phyloP scores from a whole-genome alignment of 2,888 invertebrate genomes.

The Diloba caeruleocephala region DNA sequence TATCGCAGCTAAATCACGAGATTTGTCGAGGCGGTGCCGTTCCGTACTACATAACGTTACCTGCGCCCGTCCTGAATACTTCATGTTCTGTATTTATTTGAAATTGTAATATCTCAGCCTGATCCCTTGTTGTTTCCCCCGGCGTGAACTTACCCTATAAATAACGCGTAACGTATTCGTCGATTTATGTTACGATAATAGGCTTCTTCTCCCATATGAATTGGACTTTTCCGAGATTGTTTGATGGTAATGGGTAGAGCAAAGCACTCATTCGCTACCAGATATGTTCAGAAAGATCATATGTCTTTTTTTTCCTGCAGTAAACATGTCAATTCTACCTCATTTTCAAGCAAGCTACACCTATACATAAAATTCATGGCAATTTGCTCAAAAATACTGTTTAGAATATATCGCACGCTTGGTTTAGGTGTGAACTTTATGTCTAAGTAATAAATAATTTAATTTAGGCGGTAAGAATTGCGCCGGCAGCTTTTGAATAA shows the following conservation, averaged over 20 bases:
- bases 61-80: slow-evolving; percentile 86
- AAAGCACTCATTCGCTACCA: slow-evolving; percentile 27
- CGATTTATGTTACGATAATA: slow-evolving; percentile 81
- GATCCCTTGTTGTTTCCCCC: slow-evolving; percentile 84
- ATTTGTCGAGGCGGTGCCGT: slow-evolving; percentile 85
- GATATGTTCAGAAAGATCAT: slow-evolving; percentile 16
- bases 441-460: slow-evolving; percentile 28
- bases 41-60: slow-evolving; percentile 86
- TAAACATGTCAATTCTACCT: slow-evolving; percentile 27
- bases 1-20: slow-evolving; percentile 87
- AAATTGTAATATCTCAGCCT: slow-evolving; percentile 87
- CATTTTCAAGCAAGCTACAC: slow-evolving; percentile 30
- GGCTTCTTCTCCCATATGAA: slow-evolving; percentile 70
- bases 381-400: slow-evolving; percentile 43
- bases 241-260: slow-evolving; percentile 43
- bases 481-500: slow-evolving; percentile 37
- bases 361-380: slow-evolving; percentile 42
- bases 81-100: slow-evolving; percentile 88
- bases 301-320: slow-evolving; percentile 19
- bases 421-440: slow-evolving; percentile 40
- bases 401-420: slow-evolving; percentile 51
- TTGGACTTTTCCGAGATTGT: slow-evolving; percentile 58
- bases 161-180: slow-evolving; percentile 82
- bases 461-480: slow-evolving; percentile 22
- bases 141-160: slow-evolving; percentile 81